Percentiles rank a stretch among this genome's conserved stretches.
These are phyloP conservation scores for Chelonus insularis DNA, from an alignment of 1,140 invertebrate species.

Conservation along the genomic window DNA sequence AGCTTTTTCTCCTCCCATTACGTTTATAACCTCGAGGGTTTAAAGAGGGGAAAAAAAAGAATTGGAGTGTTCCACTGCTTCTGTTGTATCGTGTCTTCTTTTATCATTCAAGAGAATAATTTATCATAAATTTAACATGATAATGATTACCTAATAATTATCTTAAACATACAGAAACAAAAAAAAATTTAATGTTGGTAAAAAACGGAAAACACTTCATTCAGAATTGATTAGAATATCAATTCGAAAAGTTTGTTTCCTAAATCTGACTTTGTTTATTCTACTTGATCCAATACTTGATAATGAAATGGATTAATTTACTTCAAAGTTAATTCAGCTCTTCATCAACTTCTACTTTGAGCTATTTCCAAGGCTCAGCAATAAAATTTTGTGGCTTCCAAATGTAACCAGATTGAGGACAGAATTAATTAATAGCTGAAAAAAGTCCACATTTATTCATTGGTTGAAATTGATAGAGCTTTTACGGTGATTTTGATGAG, in stretches of 20 bases:
- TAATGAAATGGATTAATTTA: neutral
- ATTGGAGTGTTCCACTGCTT: neutral
- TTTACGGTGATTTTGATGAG: too few relatives aligned
- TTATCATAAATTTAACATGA: too few relatives aligned
- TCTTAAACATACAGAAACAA: too few relatives aligned
- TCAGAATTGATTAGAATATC: too few relatives aligned
- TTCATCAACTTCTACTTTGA: slow-evolving; percentile 3
- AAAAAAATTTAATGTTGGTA: too few relatives aligned
- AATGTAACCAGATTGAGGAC: too few relatives aligned
- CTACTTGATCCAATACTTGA: neutral
- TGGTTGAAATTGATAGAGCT: too few relatives aligned
- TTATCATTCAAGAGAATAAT: neutral
- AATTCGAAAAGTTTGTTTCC: too few relatives aligned
- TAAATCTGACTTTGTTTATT: neutral
- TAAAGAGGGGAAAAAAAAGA: slow-evolving; percentile 26
- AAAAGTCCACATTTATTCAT: too few relatives aligned
- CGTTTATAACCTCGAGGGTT: slow-evolving; percentile 42
- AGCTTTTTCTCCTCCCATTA: slow-evolving; percentile 6
- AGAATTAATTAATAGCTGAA: too few relatives aligned
- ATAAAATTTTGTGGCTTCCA: neutral
- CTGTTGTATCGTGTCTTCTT: neutral
- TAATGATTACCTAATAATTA: too few relatives aligned
- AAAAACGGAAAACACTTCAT: too few relatives aligned
- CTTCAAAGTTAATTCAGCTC: neutral
- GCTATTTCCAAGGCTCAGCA: neutral